Percentiles rank a stretch among this genome's conserved stretches.
Evolutionary conservation across 2,797 vertebrate species (phyloP).

Genomic region (Parauchenoglanis ngamensis): DNA sequence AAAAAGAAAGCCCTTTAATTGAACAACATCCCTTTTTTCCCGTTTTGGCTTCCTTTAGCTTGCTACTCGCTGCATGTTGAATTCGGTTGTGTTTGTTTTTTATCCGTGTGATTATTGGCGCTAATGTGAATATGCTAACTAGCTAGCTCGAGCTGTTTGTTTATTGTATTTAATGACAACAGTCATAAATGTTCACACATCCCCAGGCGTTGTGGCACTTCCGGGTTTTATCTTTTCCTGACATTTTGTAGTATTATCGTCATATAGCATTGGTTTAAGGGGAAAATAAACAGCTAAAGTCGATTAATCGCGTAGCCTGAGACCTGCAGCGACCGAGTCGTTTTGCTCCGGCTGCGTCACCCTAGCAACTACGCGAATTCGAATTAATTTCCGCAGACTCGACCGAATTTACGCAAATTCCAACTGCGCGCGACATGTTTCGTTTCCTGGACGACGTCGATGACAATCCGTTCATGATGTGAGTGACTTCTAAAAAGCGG

Average conservation of each 20-base stretch:
- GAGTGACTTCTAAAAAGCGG: slow-evolving; percentile 60
- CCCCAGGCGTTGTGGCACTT: not conserved
- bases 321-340: not conserved
- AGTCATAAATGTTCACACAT: slow-evolving; percentile 8
- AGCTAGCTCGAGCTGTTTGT: slow-evolving; percentile 11
- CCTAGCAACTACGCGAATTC: too few species aligned
- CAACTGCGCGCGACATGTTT: slow-evolving; percentile 72
- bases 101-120: not conserved
- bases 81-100: not conserved
- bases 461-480: slow-evolving; percentile 83
- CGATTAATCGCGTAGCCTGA: not conserved
- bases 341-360: not conserved
- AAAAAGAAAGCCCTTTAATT: not conserved
- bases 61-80: too few species aligned
- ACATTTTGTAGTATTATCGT: not conserved
- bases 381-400: not conserved
- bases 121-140: slow-evolving; percentile 7
- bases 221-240: not conserved
- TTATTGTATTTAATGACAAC: slow-evolving; percentile 19
- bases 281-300: not conserved
- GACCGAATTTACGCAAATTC: not conserved
- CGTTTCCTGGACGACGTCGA: slow-evolving; percentile 81
- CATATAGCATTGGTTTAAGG: too few species aligned
- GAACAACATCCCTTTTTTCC: not conserved
- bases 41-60: not conserved